These are phyloP conservation scores for Cerceris rybyensis DNA, from an alignment of 2,888 invertebrate genomes.

Conservation along the genomic window DNA sequence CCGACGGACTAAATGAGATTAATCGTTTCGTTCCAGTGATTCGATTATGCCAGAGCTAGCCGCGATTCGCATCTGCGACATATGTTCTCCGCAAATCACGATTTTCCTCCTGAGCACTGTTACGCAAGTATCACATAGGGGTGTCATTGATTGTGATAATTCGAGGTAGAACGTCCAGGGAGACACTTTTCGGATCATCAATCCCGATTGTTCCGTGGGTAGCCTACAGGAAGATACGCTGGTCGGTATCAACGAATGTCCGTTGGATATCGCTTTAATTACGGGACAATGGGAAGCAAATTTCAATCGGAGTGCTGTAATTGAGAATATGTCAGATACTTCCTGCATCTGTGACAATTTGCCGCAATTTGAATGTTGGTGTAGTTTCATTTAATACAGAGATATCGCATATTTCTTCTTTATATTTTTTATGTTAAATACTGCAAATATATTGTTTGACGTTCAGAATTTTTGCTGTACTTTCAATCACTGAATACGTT, in stretches of 20 bases:
- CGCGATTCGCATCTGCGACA: constrained; percentile 42
- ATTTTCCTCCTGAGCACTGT: constrained; percentile 39
- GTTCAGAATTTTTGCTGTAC: too few species aligned
- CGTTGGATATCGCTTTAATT: constrained; percentile 29
- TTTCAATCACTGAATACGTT: too few species aligned
- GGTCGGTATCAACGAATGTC: constrained; percentile 16
- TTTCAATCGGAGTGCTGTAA: constrained; percentile 2
- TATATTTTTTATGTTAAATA: neutral
- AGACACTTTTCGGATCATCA: constrained; percentile 57
- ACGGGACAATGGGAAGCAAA: constrained; percentile 20
- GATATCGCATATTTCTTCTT: neutral
- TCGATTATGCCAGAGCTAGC: constrained; percentile 56
- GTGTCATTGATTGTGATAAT: constrained; percentile 35
- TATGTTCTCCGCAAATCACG: constrained; percentile 64
- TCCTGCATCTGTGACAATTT: neutral
- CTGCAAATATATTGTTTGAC: too few species aligned
- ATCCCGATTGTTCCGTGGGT: constrained; percentile 44
- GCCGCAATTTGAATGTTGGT: neutral
- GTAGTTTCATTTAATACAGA: neutral
- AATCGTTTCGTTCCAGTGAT: constrained; percentile 67
- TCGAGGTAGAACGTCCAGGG: constrained; percentile 12
- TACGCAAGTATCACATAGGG: constrained; percentile 12
- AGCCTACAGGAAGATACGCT: constrained; percentile 18
- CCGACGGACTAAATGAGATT: constrained; percentile 60
- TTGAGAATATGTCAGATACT: neutral